Conservation (phyloP, 2,113 vertebrate genomes). For the Laterallus jamaicensis region DNA sequence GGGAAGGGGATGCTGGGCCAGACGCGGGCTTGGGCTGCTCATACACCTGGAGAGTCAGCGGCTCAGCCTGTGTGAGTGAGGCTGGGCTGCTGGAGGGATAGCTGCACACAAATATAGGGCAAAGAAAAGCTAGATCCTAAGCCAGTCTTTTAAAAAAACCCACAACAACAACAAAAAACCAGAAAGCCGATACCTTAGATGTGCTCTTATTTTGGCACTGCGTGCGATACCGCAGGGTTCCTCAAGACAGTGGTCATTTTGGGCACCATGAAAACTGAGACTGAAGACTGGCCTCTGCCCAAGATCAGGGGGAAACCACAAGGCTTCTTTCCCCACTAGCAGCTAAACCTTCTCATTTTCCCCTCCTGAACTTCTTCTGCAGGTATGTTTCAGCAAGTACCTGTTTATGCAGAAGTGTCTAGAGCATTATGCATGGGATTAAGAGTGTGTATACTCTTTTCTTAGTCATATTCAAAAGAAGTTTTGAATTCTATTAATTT, state of each 20-base stretch:
- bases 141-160: not conserved
- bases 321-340: not conserved
- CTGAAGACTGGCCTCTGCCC: not conserved
- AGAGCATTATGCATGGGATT: not conserved
- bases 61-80: rapidly evolving
- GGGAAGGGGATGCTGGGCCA: not conserved
- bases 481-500: not conserved
- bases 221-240: not conserved
- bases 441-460: not conserved
- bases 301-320: not conserved
- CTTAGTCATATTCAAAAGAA: not conserved
- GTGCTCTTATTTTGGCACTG: not conserved
- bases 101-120: not conserved
- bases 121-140: not conserved
- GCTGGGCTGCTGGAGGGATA: not conserved
- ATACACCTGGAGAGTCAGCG: rapidly evolving
- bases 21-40: rapidly evolving
- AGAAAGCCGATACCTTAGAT: too few species aligned
- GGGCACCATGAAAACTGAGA: not conserved
- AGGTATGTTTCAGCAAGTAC: not conserved
- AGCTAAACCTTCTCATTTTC: not conserved
- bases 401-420: not conserved
- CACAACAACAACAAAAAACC: too few species aligned
- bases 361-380: not conserved
- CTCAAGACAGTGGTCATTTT: not conserved